Conservation (phyloP, 2,113 vertebrate genomes). For the Clarias magur region DNA sequence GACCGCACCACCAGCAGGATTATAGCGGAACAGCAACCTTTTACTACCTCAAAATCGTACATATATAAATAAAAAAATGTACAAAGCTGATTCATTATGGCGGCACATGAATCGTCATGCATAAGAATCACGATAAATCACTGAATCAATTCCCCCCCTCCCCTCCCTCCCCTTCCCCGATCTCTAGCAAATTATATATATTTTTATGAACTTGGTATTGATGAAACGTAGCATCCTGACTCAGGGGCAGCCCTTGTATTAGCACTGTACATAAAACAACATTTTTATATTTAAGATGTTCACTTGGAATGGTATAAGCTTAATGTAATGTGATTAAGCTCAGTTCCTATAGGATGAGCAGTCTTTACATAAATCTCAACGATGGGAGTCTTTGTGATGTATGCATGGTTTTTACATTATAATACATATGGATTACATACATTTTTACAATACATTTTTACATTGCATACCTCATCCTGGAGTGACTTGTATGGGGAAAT, state of each 20-base stretch:
- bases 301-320: neutral
- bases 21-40: too few relatives aligned
- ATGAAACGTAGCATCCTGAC: neutral
- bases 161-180: too few relatives aligned
- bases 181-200: too few relatives aligned
- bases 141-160: too few relatives aligned
- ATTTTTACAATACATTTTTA: neutral
- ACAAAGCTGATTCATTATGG: too few relatives aligned
- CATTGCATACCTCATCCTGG: neutral
- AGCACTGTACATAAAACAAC: neutral
- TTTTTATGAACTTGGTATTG: neutral
- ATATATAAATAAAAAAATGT: too few relatives aligned
- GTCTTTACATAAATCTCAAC: neutral
- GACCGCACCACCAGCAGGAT: too few relatives aligned
- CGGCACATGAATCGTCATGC: too few relatives aligned
- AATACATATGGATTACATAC: neutral
- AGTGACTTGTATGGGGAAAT: neutral
- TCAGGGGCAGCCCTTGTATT: neutral
- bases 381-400: neutral
- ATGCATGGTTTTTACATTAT: neutral
- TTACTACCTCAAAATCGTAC: too few relatives aligned
- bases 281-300: neutral
- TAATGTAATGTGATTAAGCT: neutral
- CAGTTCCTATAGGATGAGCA: neutral
- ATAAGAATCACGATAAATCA: too few relatives aligned